Base-by-base conservation (phyloP, 1,140 invertebrate species). In the Vollenhovia emeryi region DNA sequence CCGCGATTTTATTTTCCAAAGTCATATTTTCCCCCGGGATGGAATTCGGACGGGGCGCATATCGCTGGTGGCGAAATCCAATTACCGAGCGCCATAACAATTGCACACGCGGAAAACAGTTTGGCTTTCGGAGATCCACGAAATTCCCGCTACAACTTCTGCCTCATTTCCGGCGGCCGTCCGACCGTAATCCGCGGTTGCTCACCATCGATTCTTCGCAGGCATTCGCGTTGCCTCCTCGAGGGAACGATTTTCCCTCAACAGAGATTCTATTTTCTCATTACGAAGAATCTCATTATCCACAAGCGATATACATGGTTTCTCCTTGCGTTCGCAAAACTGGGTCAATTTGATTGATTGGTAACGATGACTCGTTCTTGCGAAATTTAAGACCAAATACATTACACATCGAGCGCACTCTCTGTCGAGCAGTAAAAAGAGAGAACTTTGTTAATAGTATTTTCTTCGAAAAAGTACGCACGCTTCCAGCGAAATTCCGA, bases 191-290 rank as follows among this genome's bases (percentile, higher is more conserved):
- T 76, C n/a, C 40, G 36, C 24, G 18, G 40, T 48, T 30, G 18
- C 24, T 62, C 62, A 60, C 5, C 40, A 45, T 62, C 27, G 40
- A 60, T 76, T 62, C 36, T 43, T 30, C 57, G 21, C 13, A 15
- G 52, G 36, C 27, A 45, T 21, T 62, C 57, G 40, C 74, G 74
- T 30, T 43, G 45, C 11, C 24, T 27, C 57, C 40, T 21, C 74
- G 18, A 15, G 40, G 27, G 24, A 48, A 45, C 40, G 36, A 43
- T 36, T 76, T 45, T 76, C 9, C 74, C 40, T 76, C 62, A 76
- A 76, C 57, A 76, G 40, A 60, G 55, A 62, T 76, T 62, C 55
- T 76, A 76, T 76, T 76, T 76, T 76, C 74, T 76, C 57, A 76
- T 76, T 62, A 62, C 11, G 24, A 62, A 8, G 24, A 30, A 76